Conservation (phyloP, 2,797 vertebrate species). For the Epinephelus malabaricus region DNA sequence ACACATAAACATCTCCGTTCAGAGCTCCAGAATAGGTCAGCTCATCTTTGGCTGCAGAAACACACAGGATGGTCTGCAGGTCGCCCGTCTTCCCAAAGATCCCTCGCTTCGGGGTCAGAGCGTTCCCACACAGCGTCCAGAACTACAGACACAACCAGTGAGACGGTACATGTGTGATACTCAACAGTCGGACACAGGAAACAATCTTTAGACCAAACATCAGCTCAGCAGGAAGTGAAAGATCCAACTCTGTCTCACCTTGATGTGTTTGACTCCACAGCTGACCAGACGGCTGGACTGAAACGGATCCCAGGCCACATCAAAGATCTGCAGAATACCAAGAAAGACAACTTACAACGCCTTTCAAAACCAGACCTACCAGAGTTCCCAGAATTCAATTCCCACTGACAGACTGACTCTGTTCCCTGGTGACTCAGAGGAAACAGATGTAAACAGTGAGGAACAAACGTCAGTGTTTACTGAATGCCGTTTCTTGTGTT, state of each 20-base stretch:
- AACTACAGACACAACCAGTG: constrained; percentile 83
- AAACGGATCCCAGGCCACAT: constrained; percentile 95
- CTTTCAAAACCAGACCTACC: background rate
- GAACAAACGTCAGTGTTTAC: too few species aligned
- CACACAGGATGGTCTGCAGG: constrained; percentile 97
- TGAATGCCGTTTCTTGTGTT: too few species aligned
- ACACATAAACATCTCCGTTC: constrained; percentile 96
- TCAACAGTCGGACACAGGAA: too few species aligned
- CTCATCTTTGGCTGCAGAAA: constrained; percentile 94
- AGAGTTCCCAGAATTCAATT: background rate
- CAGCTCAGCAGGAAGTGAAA: too few species aligned
- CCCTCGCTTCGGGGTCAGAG: constrained; percentile 94
- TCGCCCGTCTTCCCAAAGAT: constrained; percentile 97
- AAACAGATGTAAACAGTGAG: too few species aligned
- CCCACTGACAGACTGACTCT: too few species aligned
- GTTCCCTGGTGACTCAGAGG: too few species aligned
- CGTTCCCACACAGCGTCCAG: constrained; percentile 96
- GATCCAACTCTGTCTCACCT: constrained; percentile 85
- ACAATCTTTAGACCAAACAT: too few species aligned
- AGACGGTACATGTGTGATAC: too few species aligned
- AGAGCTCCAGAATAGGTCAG: constrained; percentile 95
- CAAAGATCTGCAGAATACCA: constrained; percentile 90
- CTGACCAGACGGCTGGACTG: constrained; percentile 92
- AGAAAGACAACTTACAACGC: background rate
- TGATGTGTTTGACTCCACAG: constrained; percentile 99